Evolutionary conservation across 2,888 invertebrate species (phyloP).

Genomic region (Epinotia brunnichana): DNA sequence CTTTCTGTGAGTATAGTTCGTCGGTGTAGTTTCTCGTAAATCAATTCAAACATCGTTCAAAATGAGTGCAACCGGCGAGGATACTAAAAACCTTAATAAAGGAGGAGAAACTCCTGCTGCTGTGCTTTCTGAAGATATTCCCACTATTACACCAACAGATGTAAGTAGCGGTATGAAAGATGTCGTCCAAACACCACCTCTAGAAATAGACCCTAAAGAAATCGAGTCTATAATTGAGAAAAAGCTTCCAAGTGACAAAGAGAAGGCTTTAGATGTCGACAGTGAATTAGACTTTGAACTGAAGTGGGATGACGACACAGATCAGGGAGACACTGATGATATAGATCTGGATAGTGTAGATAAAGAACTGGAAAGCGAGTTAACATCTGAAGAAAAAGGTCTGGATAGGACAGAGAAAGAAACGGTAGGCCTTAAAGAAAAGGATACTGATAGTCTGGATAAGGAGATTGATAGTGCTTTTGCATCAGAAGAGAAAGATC

Average conservation of each 20-base stretch:
- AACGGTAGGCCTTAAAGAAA: neutral
- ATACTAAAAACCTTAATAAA: slow-evolving; percentile 19
- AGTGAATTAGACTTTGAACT: slow-evolving; percentile 58
- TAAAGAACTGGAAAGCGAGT: neutral
- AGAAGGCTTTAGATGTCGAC: slow-evolving; percentile 27
- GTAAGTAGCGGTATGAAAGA: neutral
- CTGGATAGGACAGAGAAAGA: slow-evolving; percentile 1
- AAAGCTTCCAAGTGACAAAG: slow-evolving; percentile 18
- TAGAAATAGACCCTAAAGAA: neutral
- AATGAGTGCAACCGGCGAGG: slow-evolving; percentile 35
- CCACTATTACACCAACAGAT: neutral
- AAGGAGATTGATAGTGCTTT: neutral
- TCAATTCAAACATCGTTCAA: slow-evolving; percentile 3
- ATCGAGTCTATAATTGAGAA: slow-evolving; percentile 32
- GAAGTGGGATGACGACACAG: slow-evolving; percentile 63
- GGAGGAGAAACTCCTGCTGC: slow-evolving; percentile 9
- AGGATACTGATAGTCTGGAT: slow-evolving; percentile 1
- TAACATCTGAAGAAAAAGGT: neutral
- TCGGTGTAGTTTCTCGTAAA: neutral
- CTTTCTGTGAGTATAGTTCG: neutral
- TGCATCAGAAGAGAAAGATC: neutral
- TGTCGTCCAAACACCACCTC: neutral
- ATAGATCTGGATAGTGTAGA: neutral
- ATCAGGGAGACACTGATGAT: slow-evolving; percentile 7
- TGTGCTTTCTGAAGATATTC: neutral